phyloP scores from a whole-genome alignment of 2,888 invertebrate species.

The Anarsia innoxiella region DNA sequence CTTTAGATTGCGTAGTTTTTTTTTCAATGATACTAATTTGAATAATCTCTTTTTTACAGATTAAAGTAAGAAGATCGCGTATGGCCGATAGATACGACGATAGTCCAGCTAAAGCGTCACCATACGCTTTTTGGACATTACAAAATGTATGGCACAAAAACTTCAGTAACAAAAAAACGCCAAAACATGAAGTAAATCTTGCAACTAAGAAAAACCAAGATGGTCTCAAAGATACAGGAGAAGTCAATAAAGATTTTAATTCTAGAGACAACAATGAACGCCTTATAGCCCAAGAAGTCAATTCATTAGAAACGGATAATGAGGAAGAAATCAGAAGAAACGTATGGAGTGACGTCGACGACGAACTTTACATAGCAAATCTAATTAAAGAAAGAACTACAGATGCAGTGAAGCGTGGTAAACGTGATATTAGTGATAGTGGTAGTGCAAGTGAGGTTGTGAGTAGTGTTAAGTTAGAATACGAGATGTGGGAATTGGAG shows the following conservation, averaged over 20 bases:
- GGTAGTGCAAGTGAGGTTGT: conserved; percentile 70
- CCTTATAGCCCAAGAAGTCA: conserved; percentile 48
- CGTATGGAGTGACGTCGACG: conserved; percentile 68
- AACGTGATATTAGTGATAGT: conserved; percentile 67
- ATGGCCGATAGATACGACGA: conserved; percentile 62
- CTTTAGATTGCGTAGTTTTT: too few relatives aligned
- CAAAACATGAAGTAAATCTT: conserved; percentile 16
- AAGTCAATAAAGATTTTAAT: conserved; percentile 16
- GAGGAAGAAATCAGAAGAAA: conserved; percentile 54
- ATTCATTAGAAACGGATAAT: conserved; percentile 25
- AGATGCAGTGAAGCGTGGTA: conserved; percentile 61
- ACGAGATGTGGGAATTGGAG: conserved; percentile 83
- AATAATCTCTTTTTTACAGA: conserved; percentile 68
- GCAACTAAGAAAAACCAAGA: conserved; percentile 12
- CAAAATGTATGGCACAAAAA: conserved; percentile 42
- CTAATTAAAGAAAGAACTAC: conserved; percentile 60
- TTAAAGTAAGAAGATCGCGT: conserved; percentile 59
- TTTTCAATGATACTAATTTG: too few relatives aligned
- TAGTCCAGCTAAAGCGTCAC: conserved; percentile 63
- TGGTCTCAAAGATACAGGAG: conserved; percentile 20
- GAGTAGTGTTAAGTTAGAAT: conserved; percentile 74
- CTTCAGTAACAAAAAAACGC: conserved; percentile 16
- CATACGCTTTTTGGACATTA: conserved; percentile 61
- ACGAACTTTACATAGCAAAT: conserved; percentile 70
- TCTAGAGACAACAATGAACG: conserved; percentile 20